Evolutionary conservation across 2,113 vertebrate species (phyloP).

Genomic region (Setophaga coronata): DNA sequence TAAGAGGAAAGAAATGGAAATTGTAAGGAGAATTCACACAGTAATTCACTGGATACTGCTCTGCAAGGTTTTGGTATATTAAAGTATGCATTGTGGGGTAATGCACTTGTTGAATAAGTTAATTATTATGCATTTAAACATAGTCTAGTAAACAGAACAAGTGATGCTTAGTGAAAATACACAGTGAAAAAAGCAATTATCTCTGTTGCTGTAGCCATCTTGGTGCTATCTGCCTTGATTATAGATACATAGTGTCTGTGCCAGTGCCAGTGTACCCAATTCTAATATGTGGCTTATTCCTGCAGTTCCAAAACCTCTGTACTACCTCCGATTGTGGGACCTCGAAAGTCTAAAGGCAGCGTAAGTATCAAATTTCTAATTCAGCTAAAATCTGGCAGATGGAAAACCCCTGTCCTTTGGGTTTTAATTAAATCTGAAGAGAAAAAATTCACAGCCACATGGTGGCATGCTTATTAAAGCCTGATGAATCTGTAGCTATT

Average conservation of each 20-base stretch:
- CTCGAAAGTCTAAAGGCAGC: constrained; percentile 85
- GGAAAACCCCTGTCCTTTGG: constrained; percentile 20
- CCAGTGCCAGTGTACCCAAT: background rate
- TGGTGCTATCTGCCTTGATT: background rate
- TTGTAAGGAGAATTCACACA: background rate
- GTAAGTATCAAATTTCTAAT: constrained; percentile 79
- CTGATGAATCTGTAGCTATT: constrained; percentile 4
- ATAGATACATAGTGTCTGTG: background rate
- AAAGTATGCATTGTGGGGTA: background rate
- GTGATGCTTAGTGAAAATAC: background rate
- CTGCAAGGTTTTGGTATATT: background rate
- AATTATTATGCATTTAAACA: background rate
- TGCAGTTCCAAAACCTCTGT: constrained; percentile 86
- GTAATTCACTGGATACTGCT: background rate
- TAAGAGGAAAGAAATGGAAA: background rate
- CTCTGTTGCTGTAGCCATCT: background rate
- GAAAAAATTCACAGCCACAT: background rate
- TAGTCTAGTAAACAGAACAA: background rate
- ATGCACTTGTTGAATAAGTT: background rate
- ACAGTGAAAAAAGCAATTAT: background rate
- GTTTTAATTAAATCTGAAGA: constrained; percentile 51
- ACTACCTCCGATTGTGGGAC: constrained; percentile 85
- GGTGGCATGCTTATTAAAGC: background rate
- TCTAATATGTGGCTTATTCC: constrained; percentile 61
- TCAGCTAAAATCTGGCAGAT: background rate